Conservation (phyloP, 2,113 vertebrate genomes). For the Canis aureus region DNA sequence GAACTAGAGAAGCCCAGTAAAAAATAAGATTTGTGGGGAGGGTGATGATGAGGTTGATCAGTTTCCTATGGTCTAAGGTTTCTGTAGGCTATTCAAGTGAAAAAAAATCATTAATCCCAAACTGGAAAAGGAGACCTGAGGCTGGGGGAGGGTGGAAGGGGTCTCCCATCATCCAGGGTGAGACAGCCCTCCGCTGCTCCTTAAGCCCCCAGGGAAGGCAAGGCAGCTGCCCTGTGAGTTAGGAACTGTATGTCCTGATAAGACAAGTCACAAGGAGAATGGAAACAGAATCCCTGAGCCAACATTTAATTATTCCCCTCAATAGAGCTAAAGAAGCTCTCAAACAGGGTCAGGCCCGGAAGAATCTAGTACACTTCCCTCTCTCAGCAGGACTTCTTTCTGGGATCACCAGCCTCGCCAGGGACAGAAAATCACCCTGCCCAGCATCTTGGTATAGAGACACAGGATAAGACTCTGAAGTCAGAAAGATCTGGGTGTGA, state of each 20-base stretch:
- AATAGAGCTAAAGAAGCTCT: not conserved
- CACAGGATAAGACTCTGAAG: not conserved
- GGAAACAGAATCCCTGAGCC: constrained; percentile 18
- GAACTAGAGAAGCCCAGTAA: not conserved
- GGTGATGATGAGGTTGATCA: not conserved
- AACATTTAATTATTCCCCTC: constrained; percentile 2
- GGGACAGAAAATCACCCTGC: not conserved
- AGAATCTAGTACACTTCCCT: not conserved
- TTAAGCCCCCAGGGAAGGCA: not conserved
- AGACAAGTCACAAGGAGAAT: constrained; percentile 23
- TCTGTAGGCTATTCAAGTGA: not conserved
- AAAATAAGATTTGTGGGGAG: not conserved
- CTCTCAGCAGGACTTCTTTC: not conserved
- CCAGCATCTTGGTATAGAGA: not conserved
- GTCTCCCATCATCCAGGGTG: not conserved
- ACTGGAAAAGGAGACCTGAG: not conserved
- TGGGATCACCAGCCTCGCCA: not conserved
- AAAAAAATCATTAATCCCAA: constrained; percentile 19
- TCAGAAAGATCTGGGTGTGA: not conserved
- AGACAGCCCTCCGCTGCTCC: not conserved
- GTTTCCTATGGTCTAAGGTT: not conserved
- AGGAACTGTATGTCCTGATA: constrained; percentile 5
- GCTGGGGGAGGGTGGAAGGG: not conserved
- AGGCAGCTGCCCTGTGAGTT: not conserved
- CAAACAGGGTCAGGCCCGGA: not conserved